A percentile compares a stretch with the other conserved stretches of the same genome.
These are phyloP conservation scores for Tetragonula clypearis DNA, from an alignment of 1,140 invertebrate species.

Conservation along the genomic window DNA sequence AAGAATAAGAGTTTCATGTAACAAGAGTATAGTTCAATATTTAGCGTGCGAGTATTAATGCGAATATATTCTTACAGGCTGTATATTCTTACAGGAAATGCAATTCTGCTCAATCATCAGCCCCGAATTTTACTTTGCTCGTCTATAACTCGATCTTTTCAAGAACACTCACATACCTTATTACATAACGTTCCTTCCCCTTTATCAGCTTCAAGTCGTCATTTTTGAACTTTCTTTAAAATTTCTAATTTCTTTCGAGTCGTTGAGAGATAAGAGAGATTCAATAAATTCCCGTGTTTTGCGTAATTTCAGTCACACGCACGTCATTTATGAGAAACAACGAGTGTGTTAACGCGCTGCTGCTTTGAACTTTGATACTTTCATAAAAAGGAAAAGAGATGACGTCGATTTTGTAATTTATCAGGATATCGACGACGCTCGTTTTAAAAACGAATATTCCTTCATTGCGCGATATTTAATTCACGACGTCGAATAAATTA, in stretches of 20 bases:
- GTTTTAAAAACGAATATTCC: not conserved
- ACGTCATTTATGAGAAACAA: constrained; percentile 20
- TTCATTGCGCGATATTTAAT: not conserved
- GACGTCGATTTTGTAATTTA: constrained; percentile 7
- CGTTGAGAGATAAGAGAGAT: not conserved
- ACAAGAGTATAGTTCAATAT: too few relatives aligned
- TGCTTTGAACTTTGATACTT: constrained; percentile 23
- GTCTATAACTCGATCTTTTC: too few relatives aligned
- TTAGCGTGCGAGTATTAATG: too few relatives aligned
- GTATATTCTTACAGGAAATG: too few relatives aligned
- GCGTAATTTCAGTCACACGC: not conserved
- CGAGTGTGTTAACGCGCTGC: constrained; percentile 23
- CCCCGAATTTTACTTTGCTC: too few relatives aligned
- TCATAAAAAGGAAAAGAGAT: not conserved
- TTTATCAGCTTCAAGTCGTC: not conserved
- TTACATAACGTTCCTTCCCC: not conserved
- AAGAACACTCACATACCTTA: too few relatives aligned
- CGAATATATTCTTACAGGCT: too few relatives aligned
- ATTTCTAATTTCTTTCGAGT: not conserved
- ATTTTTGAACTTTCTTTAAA: not conserved
- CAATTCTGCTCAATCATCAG: too few relatives aligned
- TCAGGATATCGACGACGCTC: not conserved
- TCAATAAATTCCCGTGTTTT: constrained; percentile 11
- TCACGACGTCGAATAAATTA: not conserved
- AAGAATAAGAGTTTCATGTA: too few relatives aligned